Evolutionary conservation across 1,140 invertebrate species (phyloP), one percentile per base, ranked within the genome.

Genomic region (Pectinophora gossypiella): DNA sequence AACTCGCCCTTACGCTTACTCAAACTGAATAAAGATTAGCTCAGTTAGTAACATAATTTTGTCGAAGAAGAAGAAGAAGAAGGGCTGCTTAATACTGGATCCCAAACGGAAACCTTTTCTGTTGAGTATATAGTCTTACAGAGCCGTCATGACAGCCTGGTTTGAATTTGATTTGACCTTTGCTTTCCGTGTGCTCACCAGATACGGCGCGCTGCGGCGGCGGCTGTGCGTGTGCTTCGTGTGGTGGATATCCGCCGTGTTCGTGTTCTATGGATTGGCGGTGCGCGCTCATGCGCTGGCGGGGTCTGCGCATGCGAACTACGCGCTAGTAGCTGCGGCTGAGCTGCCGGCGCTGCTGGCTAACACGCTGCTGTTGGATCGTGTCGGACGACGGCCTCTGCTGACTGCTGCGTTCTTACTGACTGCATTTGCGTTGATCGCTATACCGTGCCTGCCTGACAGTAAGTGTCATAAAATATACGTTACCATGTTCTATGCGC

Each of bases 191-290:
- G 9, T 32, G 9, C n/a, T 32, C 27, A 32, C 36, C 62, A 84
- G 80, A 48, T 84, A 84, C 56, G 48, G 61, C 1, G 77, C 57
- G 12, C 58, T 84, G 7, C 72, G 80, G 0, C 69, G 72, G 0
- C 74, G 78, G 1, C 56, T 84, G 47, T 54, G 55, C 52, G 75
- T 80, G 12, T 81, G 80, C 63, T 78, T 70, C 65, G 72, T 62
- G 61, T 85, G 80, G 81, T 85, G 81, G 78, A 44, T 64, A 48
- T 76, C 68, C 0, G 76, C 72, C 0, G 78, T 84, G 52, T 76
- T 84, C 66, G 80, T 84, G 64, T 82, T 82, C 70, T 84, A 82
- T 68, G 80, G 78, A 40, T 67, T 85, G 57, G 81, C 81, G n/a
- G 81, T 79, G 46, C 65, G 61, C 27, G 65, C 77, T 56, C 75